Base-by-base conservation (phyloP, 2,797 vertebrate species). In the Poeciliopsis presidionis region DNA sequence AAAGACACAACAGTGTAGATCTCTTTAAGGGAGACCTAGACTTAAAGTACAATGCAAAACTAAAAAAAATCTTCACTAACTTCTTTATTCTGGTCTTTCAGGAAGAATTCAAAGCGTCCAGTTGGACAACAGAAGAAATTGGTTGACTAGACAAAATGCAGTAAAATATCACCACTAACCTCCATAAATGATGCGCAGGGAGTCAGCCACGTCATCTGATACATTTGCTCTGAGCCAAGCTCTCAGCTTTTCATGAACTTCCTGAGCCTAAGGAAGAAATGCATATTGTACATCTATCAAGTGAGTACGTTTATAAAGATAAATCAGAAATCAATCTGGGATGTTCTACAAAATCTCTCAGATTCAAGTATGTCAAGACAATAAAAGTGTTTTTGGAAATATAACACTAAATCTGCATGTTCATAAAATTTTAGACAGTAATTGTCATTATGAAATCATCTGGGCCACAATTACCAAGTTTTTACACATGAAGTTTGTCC, bases 181-280 rank as follows among this genome's bases (percentile, higher is more conserved):
- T 95, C 97, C 97, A 41, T 98, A 98, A 91, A 98, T 97, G 86
- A 98, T 97, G 76, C 96, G 94, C 78, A 96, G 92, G 0, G 96
- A 95, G 67, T 97, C 95, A 47, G 97, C 96, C 73, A 98, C 96
- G 0, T 94, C 93, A 6, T 97, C 96, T 0, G 97, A 97, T 71
- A 98, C 90, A 0, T 97, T 95, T 72, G 87, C 93, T 89, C 96
- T 95, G 72, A 98, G 90, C 97, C 97, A 98, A 4, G 91, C 94
- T 75, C 97, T 95, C 90, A 98, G 93, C 90, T 98, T 97, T 90
- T 97, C 96, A 0, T 98, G 97, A 72, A 98, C 96, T 87, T 98
- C 97, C 93, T 98, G 97, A 82, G 97, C 97, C 97, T 98, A 74
- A 47, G 72, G 18, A 73, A 4, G 41, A 16, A 33, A 53, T 5